phyloP scores from a whole-genome alignment of 1,140 invertebrate species.

The Sitophilus oryzae region DNA sequence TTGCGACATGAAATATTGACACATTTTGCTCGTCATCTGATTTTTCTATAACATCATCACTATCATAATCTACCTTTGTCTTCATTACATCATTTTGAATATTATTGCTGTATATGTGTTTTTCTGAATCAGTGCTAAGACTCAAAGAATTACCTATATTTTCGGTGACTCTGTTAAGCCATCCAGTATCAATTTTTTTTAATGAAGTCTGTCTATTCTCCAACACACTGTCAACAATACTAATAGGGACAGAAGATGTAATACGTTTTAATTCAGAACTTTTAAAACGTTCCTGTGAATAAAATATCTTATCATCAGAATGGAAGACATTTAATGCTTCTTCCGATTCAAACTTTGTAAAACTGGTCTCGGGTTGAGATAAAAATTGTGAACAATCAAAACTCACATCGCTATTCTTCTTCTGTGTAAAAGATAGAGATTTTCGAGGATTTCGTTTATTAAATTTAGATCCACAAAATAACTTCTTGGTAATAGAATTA shows the following conservation, averaged over 20 bases:
- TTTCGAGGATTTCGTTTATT: constrained; percentile 71
- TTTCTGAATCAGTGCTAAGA: not conserved
- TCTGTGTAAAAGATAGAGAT: constrained; percentile 47
- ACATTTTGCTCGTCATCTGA: constrained; percentile 49
- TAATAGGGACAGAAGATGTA: constrained; percentile 38
- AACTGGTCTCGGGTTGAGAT: constrained; percentile 20
- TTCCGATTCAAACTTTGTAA: constrained; percentile 21
- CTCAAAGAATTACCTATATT: constrained; percentile 17
- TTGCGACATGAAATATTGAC: constrained; percentile 30
- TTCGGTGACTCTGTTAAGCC: constrained; percentile 36
- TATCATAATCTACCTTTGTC: constrained; percentile 33
- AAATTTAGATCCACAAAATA: constrained; percentile 63
- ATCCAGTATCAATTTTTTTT: constrained; percentile 37
- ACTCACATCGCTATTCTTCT: constrained; percentile 30
- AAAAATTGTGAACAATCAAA: constrained; percentile 25
- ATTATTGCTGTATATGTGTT: constrained; percentile 5
- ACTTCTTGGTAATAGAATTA: constrained; percentile 57
- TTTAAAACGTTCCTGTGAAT: constrained; percentile 18
- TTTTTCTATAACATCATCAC: constrained; percentile 59
- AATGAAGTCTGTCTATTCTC: constrained; percentile 27
- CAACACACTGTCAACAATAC: constrained; percentile 42
- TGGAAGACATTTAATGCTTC: constrained; percentile 12
- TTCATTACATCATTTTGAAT: constrained; percentile 9
- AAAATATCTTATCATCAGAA: not conserved
- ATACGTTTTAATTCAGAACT: constrained; percentile 24